A percentile compares a stretch with the other conserved stretches of the same genome.
These are phyloP conservation scores for Perizoma flavofasciatum DNA, from an alignment of 2,888 invertebrate species.

Conservation along the genomic window DNA sequence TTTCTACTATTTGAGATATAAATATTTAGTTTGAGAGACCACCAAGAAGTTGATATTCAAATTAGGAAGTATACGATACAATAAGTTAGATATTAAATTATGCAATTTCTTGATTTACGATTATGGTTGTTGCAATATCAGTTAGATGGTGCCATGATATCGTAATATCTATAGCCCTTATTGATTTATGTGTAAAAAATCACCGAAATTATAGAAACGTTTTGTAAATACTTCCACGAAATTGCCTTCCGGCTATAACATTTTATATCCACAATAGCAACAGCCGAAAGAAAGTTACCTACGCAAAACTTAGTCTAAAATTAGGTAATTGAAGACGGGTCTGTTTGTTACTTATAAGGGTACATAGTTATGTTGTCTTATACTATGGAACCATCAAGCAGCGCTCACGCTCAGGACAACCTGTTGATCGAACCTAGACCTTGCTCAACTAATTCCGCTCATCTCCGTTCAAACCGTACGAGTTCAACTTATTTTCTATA, in stretches of 20 bases:
- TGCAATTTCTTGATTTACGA: slow-evolving; percentile 26
- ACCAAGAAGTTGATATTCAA: slow-evolving; percentile 23
- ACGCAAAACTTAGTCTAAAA: too few species aligned
- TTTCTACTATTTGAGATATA: slow-evolving; percentile 22
- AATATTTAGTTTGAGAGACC: slow-evolving; percentile 24
- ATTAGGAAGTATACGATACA: slow-evolving; percentile 23
- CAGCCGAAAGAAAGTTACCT: background rate
- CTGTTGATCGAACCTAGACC: too few species aligned
- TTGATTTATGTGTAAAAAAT: slow-evolving; percentile 8
- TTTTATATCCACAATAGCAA: background rate
- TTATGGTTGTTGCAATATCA: slow-evolving; percentile 23
- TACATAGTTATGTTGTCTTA: too few species aligned
- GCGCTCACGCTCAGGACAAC: too few species aligned
- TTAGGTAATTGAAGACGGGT: too few species aligned
- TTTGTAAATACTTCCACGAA: background rate
- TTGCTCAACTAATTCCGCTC: too few species aligned
- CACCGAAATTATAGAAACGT: background rate
- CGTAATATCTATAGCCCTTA: slow-evolving; percentile 13
- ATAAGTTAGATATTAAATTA: slow-evolving; percentile 23
- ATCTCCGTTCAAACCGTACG: too few species aligned
- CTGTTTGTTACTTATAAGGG: too few species aligned
- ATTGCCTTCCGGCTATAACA: background rate
- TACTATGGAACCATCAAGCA: too few species aligned
- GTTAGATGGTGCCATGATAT: slow-evolving; percentile 15
- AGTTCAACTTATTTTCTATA: too few species aligned